A percentile compares a stretch with the other conserved stretches of the same genome.
Conservation (phyloP, 2,888 invertebrate genomes). For the Biston stratarius region DNA sequence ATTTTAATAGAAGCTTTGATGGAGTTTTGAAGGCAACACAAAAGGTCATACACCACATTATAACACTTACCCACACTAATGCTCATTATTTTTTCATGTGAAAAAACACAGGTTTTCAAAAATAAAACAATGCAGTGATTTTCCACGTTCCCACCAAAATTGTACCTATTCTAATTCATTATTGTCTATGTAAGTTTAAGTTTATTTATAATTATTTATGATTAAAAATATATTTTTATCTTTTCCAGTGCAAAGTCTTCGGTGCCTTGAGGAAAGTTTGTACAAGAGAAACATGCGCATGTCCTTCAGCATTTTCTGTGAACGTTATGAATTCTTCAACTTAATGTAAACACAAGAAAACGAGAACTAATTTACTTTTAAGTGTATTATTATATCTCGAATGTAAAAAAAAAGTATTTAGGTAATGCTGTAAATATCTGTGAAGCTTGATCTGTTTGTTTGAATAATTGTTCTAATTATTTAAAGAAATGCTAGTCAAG, state of each 20-base stretch:
- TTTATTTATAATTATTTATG: background rate
- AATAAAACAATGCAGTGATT: too few species aligned
- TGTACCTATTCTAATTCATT: too few species aligned
- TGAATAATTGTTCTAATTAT: background rate
- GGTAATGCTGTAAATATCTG: constrained; percentile 2
- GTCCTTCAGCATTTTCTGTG: constrained; percentile 76
- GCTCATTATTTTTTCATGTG: too few species aligned
- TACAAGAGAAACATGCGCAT: constrained; percentile 77
- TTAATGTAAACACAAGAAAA: background rate
- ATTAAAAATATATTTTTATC: constrained; percentile 11
- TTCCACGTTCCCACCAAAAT: too few species aligned
- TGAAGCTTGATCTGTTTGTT: background rate
- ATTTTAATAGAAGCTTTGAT: too few species aligned
- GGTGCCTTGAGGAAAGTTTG: constrained; percentile 79
- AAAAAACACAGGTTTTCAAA: too few species aligned
- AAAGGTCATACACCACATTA: too few species aligned
- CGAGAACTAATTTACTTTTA: constrained; percentile 1
- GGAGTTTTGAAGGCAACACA: too few species aligned
- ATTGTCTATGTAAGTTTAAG: background rate
- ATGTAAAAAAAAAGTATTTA: too few species aligned
- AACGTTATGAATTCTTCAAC: constrained; percentile 39
- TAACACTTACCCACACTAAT: too few species aligned
- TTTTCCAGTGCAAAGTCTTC: constrained; percentile 78
- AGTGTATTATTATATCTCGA: too few species aligned
- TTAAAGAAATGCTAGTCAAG: background rate